Percentiles rank a stretch among this genome's conserved stretches.
These are phyloP conservation scores for Clamator glandarius DNA, from an alignment of 2,797 vertebrate genomes.

Conservation along the genomic window DNA sequence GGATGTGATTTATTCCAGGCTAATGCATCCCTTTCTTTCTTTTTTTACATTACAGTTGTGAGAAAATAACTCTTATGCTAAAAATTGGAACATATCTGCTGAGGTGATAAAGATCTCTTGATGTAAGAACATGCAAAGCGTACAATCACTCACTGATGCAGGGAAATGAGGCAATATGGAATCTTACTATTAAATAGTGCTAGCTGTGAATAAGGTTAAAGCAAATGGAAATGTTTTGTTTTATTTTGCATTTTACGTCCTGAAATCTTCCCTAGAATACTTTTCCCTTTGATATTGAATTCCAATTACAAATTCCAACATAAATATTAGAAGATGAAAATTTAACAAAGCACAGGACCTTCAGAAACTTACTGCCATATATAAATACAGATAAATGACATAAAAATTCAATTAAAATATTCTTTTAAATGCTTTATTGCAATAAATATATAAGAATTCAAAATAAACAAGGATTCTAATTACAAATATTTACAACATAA, in stretches of 20 bases:
- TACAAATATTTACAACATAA: not conserved
- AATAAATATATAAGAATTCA: not conserved
- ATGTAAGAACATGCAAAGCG: not conserved
- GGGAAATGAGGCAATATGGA: not conserved
- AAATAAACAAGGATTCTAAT: not conserved
- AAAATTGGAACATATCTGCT: not conserved
- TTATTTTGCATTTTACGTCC: not conserved
- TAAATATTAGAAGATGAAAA: not conserved
- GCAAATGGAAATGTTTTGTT: not conserved
- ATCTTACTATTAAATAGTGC: not conserved
- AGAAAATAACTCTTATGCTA: not conserved
- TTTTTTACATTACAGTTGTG: not conserved
- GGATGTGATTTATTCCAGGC: not conserved
- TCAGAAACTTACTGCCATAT: not conserved
- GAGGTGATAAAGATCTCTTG: not conserved
- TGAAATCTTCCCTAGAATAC: not conserved
- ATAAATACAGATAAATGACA: not conserved
- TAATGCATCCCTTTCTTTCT: not conserved
- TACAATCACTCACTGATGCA: not conserved
- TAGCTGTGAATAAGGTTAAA: not conserved
- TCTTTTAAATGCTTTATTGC: not conserved
- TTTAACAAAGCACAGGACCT: not conserved
- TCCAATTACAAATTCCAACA: not conserved
- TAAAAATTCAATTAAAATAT: not conserved
- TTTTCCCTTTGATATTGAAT: not conserved